Conservation (phyloP, 2,888 invertebrate species). For the Eupithecia subumbrata region DNA sequence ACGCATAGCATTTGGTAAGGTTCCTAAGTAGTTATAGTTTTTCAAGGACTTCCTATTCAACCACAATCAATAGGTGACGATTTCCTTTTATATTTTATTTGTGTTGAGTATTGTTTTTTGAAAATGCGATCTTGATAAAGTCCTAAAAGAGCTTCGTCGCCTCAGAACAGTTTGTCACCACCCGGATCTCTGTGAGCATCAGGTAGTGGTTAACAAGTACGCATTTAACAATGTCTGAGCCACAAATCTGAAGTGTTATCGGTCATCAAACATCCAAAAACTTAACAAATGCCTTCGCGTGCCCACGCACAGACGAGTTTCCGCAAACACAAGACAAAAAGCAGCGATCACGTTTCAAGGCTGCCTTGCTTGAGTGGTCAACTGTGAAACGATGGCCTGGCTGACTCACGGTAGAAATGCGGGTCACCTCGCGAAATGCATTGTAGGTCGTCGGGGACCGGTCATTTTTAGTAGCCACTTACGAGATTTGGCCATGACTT, state of each 20-base stretch:
- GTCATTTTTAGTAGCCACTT: slow-evolving; percentile 4
- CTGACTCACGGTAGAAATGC: slow-evolving; percentile 32
- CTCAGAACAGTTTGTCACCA: neutral
- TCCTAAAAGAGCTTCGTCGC: neutral
- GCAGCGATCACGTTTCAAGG: slow-evolving; percentile 44
- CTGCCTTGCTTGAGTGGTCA: slow-evolving; percentile 53
- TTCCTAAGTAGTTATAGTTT: neutral
- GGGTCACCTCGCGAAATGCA: slow-evolving; percentile 31
- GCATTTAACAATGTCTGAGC: neutral
- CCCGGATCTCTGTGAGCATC: neutral
- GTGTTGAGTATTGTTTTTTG: neutral
- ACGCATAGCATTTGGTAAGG: neutral
- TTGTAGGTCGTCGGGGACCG: slow-evolving; percentile 1
- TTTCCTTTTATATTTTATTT: neutral
- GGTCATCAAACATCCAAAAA: slow-evolving; percentile 2
- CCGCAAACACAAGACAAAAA: slow-evolving; percentile 31
- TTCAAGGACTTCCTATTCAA: neutral
- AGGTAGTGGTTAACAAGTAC: neutral
- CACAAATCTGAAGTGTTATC: slow-evolving; percentile 2
- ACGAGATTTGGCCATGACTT: slow-evolving; percentile 2
- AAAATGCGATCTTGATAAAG: neutral
- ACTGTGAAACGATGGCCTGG: slow-evolving; percentile 47
- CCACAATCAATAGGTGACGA: neutral
- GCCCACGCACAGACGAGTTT: slow-evolving; percentile 18
- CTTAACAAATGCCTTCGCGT: slow-evolving; percentile 5